Conservation (phyloP, 1,140 invertebrate genomes). For the Drosophila trapezifrons region DNA sequence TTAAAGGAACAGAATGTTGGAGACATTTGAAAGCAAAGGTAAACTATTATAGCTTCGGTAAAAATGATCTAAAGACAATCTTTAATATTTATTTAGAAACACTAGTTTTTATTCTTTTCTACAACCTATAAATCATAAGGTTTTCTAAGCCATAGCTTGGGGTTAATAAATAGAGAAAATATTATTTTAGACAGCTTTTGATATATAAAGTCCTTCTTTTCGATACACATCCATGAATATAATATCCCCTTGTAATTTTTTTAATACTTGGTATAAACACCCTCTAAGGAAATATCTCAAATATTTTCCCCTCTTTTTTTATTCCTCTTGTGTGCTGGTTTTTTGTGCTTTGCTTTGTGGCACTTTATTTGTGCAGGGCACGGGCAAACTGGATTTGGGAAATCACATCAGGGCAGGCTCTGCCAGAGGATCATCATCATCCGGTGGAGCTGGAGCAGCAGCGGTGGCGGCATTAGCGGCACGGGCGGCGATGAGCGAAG, state of each 20-base stretch:
- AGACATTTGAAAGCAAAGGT: too few species aligned
- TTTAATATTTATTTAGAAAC: neutral
- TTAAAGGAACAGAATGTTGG: neutral
- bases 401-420: slow-evolving; percentile 68
- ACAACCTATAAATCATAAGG: too few species aligned
- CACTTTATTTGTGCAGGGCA: slow-evolving; percentile 73
- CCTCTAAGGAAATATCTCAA: slow-evolving; percentile 70
- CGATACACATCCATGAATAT: neutral
- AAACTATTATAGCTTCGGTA: too few species aligned
- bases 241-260: neutral
- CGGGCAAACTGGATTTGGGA: slow-evolving; percentile 76
- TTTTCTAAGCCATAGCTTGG: neutral
- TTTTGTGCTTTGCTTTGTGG: slow-evolving; percentile 49
- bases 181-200: neutral
- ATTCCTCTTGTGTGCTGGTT: slow-evolving; percentile 14
- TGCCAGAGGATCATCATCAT: slow-evolving; percentile 34
- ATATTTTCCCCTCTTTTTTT: slow-evolving; percentile 51
- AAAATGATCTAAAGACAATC: neutral
- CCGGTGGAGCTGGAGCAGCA: slow-evolving; percentile 14
- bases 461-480: slow-evolving; percentile 22
- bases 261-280: slow-evolving; percentile 16
- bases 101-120: too few species aligned
- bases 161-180: neutral
- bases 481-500: slow-evolving; percentile 37
- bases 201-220: too few species aligned